A percentile compares a stretch with the other conserved stretches of the same genome.
phyloP scores from a whole-genome alignment of 2,113 vertebrate genomes.

The Rhea pennata region DNA sequence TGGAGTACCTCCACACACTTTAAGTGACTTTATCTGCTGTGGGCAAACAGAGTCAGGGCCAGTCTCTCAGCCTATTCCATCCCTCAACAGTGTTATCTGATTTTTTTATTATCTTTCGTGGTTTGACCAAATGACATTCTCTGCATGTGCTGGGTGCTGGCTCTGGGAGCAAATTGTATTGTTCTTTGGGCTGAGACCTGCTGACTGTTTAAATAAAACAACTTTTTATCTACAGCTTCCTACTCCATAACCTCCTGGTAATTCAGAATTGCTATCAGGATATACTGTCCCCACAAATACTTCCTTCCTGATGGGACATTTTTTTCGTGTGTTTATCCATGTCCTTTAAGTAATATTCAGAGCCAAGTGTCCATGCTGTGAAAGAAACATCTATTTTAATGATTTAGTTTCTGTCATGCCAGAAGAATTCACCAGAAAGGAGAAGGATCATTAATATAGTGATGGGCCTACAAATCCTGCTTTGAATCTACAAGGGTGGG shows the following conservation, averaged over 20 bases:
- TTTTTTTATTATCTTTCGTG: neutral
- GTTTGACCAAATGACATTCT: neutral
- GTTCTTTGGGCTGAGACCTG: neutral
- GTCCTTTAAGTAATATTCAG: constrained; percentile 45
- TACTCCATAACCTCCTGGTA: constrained; percentile 10
- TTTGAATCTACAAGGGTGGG: neutral
- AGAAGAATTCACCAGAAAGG: neutral
- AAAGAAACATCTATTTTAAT: constrained; percentile 46
- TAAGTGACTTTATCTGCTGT: neutral
- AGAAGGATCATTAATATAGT: neutral
- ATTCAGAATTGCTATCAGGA: constrained; percentile 50
- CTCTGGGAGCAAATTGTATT: neutral
- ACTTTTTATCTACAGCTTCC: constrained; percentile 15
- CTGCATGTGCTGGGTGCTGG: rapidly evolving
- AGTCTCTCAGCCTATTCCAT: neutral
- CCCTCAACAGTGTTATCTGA: neutral
- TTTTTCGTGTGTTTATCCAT: constrained; percentile 55
- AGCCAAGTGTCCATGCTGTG: constrained; percentile 41
- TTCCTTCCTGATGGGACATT: constrained; percentile 46
- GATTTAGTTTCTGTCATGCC: constrained; percentile 10
- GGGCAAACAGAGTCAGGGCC: neutral
- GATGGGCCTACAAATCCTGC: neutral
- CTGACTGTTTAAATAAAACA: constrained; percentile 53
- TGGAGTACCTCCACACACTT: neutral
- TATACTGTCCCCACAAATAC: constrained; percentile 34